Percentiles rank a stretch among this genome's conserved stretches.
Evolutionary conservation across 1,140 invertebrate species (phyloP).

Genomic region (Brachionus rotundiformis): DNA sequence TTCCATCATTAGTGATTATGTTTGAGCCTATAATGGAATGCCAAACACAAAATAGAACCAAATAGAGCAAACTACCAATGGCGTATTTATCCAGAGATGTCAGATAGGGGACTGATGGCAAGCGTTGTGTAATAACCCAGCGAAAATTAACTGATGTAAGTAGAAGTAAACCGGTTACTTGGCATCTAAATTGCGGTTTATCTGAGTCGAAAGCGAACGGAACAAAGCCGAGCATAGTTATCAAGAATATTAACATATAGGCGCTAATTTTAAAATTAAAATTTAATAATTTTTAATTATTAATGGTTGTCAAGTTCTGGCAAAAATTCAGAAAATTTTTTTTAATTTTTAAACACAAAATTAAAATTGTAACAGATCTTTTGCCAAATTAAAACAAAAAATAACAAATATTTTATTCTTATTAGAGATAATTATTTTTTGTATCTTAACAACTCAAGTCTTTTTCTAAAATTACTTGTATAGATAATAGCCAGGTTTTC

Average conservation of each 20-base stretch:
- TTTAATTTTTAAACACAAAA: too few relatives aligned
- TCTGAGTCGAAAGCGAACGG: slow-evolving; percentile 29
- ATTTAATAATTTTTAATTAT: too few relatives aligned
- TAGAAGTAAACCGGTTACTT: slow-evolving; percentile 49
- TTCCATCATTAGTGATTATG: slow-evolving; percentile 31
- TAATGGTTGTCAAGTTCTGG: too few relatives aligned
- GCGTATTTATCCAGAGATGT: slow-evolving; percentile 51
- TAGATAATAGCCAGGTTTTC: slow-evolving; percentile 49
- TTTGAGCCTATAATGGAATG: slow-evolving; percentile 51
- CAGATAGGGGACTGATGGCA: slow-evolving; percentile 44
- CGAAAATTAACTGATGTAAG: slow-evolving; percentile 50
- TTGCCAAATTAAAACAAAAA: too few relatives aligned
- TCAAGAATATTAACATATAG: slow-evolving; percentile 51
- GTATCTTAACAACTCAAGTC: too few relatives aligned
- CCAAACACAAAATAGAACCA: slow-evolving; percentile 52
- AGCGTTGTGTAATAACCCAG: slow-evolving; percentile 45
- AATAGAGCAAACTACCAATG: slow-evolving; percentile 35
- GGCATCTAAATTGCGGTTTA: slow-evolving; percentile 40
- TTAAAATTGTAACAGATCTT: too few relatives aligned
- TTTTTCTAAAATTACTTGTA: slow-evolving; percentile 44
- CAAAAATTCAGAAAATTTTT: too few relatives aligned
- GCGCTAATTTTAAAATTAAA: slow-evolving; percentile 5
- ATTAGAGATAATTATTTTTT: too few relatives aligned
- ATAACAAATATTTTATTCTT: too few relatives aligned
- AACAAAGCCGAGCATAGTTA: slow-evolving; percentile 41